phyloP scores from a whole-genome alignment of 2,888 invertebrate species.

The Yponomeuta sedellus region DNA sequence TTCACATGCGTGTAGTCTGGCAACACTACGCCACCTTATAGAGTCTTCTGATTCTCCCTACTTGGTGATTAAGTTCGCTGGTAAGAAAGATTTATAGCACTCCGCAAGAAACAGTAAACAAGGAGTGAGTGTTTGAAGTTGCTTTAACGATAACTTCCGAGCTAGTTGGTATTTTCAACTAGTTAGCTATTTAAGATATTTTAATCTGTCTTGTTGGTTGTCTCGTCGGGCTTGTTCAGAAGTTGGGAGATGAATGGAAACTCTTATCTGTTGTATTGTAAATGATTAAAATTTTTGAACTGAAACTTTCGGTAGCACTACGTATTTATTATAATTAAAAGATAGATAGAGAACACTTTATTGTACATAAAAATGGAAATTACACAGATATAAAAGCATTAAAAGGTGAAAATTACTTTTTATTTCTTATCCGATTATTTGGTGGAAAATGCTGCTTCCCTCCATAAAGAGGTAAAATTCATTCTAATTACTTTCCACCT shows the following conservation, averaged over 20 bases:
- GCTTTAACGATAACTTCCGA: conserved; percentile 56
- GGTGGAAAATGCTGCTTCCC: too few species aligned
- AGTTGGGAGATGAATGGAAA: not conserved
- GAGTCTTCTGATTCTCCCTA: not conserved
- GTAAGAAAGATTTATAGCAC: conserved; percentile 68
- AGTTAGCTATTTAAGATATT: conserved; percentile 49
- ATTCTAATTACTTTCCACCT: too few species aligned
- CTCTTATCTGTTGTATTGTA: not conserved
- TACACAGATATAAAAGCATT: too few species aligned
- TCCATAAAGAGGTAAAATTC: too few species aligned
- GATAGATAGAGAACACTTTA: too few species aligned
- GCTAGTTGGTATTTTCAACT: conserved; percentile 35
- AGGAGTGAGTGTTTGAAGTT: conserved; percentile 55
- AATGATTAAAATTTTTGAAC: not conserved
- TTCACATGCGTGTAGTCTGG: not conserved
- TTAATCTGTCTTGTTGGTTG: conserved; percentile 42
- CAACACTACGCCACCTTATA: not conserved
- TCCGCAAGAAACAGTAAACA: conserved; percentile 48
- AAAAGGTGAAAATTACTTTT: too few species aligned
- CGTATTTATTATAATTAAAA: too few species aligned
- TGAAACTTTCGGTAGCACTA: too few species aligned
- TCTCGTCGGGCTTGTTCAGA: not conserved
- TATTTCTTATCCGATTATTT: too few species aligned
- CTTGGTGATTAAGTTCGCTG: conserved; percentile 4
- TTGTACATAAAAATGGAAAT: too few species aligned